phyloP scores from a whole-genome alignment of 2,888 invertebrate species.

The Agapetus fuscipes region DNA sequence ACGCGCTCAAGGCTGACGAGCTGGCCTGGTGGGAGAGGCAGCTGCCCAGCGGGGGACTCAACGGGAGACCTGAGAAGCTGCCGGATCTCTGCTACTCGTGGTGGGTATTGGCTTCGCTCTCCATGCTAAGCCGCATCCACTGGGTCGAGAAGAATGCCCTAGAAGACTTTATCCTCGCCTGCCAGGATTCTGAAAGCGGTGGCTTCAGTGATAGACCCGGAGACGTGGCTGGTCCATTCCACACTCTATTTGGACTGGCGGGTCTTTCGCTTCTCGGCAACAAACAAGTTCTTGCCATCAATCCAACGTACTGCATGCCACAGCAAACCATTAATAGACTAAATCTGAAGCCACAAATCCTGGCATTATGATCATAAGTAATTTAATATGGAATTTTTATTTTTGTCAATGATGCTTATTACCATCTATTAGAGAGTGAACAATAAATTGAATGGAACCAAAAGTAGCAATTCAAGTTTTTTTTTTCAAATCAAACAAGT shows the following conservation, averaged over 20 bases:
- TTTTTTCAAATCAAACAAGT: too few relatives aligned
- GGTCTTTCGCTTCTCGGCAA: conserved; percentile 80
- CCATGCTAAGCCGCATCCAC: conserved; percentile 85
- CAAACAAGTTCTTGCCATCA: conserved; percentile 66
- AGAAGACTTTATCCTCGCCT: conserved; percentile 75
- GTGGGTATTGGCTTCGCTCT: conserved; percentile 98
- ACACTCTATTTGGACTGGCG: conserved; percentile 92
- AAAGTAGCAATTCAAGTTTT: too few relatives aligned
- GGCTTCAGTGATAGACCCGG: conserved; percentile 98
- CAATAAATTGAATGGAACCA: too few relatives aligned
- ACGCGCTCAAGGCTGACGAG: conserved; percentile 76
- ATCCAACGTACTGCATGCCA: conserved; percentile 97
- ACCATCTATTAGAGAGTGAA: too few relatives aligned
- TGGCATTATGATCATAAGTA: conserved; percentile 26
- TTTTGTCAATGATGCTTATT: too few relatives aligned
- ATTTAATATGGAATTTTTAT: too few relatives aligned
- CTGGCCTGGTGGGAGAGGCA: conserved; percentile 98
- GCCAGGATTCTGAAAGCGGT: conserved; percentile 88
- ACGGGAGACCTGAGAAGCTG: conserved; percentile 96
- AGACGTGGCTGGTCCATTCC: conserved; percentile 95
- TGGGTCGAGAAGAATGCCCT: conserved; percentile 85
- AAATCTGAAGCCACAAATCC: conserved; percentile 54
- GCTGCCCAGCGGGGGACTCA: conserved; percentile 91
- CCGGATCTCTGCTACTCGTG: conserved; percentile 99
- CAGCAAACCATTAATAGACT: conserved; percentile 68